phyloP scores from a whole-genome alignment of 2,888 invertebrate genomes.

The Leptura quadrifasciata region DNA sequence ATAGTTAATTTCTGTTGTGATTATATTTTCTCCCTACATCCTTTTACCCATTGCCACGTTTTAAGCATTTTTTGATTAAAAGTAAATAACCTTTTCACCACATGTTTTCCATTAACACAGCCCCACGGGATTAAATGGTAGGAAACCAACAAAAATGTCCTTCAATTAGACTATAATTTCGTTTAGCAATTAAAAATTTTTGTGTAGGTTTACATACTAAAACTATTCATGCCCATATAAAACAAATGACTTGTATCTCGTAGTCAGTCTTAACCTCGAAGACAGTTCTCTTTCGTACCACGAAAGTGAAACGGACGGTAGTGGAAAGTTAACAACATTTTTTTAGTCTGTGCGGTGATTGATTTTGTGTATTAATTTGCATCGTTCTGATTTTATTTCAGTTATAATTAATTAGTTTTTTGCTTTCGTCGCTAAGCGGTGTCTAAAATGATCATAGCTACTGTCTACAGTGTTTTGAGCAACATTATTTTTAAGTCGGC shows the following conservation, averaged over 20 bases:
- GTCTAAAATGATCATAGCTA: constrained; percentile 50
- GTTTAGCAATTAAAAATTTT: constrained; percentile 34
- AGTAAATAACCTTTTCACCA: background rate
- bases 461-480: constrained; percentile 50
- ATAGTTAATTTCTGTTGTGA: background rate
- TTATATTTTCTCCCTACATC: background rate
- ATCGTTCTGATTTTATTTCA: too few relatives aligned
- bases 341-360: background rate
- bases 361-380: background rate
- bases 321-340: background rate
- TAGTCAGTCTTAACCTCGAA: constrained; percentile 4
- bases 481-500: constrained; percentile 53
- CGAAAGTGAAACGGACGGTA: background rate
- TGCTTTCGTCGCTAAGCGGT: background rate
- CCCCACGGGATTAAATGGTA: background rate
- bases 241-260: background rate
- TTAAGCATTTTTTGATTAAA: background rate
- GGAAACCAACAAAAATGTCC: constrained; percentile 17
- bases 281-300: background rate
- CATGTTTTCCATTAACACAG: background rate
- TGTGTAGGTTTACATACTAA: constrained; percentile 22
- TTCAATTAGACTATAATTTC: constrained; percentile 20
- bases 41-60: background rate
- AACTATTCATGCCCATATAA: constrained; percentile 29
- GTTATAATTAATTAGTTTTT: too few relatives aligned